Evolutionary conservation across 37 sponge, comb jelly and placozoan genomes (phyloP), one percentile per base, ranked within the genome.

Genomic region (Halichondria panicea): DNA sequence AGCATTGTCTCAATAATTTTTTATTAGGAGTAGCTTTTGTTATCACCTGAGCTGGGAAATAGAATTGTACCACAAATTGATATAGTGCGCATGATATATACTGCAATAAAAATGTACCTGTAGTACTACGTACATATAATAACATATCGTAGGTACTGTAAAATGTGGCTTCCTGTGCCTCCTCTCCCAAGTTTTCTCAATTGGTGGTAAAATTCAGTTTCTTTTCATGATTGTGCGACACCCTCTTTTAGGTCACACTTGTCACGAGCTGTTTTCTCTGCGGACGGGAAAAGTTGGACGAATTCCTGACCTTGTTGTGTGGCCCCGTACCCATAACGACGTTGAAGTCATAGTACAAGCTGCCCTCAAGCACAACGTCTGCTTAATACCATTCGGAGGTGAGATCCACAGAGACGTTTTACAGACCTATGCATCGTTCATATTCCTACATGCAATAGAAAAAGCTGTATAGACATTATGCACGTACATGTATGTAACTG

Each of bases 321-420:
- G 94, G 94, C 90, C 94, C 56, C 62, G 87, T 84, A 30, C 70
- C 44, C 96, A 91, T 76, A 45, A 67, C 2, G 81, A 97, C 53
- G 94, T 97, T 27, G 94, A 75, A 34, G 44, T 50, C 19, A 88
- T 97, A 34, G 89, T 93, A 0, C 43, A 66, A 37, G 59, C 72
- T 34, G 97, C 97, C 57, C 44, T 60, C 11, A 72, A 73, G 43
- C 81, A 90, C 61, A 91, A 93, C 40, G 87, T 97, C 28, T 93
- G 90, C 55, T 36, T 97, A 36, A 93, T 97, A 35, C 97, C 97
- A 13, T 80, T 82, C 76, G 89, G 85, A 76, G 94, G 96, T 70
- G 8, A n/a, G 45, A 22, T 33, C 3, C 38, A 41, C 61, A 59
- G 61, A 25, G 61, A 7, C 7, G 22, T 25, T 24, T 59, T 18